A percentile compares a stretch with the other conserved stretches of the same genome.
Evolutionary conservation across 2,888 invertebrate species (phyloP).

Genomic region (Pristionchus entomophagus): DNA sequence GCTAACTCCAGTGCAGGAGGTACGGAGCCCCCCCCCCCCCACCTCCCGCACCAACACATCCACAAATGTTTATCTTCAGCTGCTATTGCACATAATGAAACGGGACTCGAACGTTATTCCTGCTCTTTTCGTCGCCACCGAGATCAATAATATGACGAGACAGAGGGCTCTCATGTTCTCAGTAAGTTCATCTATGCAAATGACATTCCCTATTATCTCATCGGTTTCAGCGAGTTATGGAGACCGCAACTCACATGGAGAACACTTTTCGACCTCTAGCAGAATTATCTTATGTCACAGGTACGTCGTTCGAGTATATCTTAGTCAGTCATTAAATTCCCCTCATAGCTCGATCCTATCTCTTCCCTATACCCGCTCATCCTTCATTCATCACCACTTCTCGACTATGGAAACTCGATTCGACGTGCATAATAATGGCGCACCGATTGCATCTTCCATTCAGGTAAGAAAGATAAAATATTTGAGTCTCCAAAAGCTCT

Average conservation of each 20-base stretch:
- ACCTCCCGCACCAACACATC: background rate
- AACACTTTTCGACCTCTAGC: slow-evolving; percentile 62
- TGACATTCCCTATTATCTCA: too few species aligned
- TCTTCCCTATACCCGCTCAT: slow-evolving; percentile 61
- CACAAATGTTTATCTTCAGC: slow-evolving; percentile 47
- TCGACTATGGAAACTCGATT: slow-evolving; percentile 57
- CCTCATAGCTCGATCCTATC: slow-evolving; percentile 51
- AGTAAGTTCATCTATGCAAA: slow-evolving; percentile 52
- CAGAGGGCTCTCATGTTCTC: slow-evolving; percentile 57
- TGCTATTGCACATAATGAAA: slow-evolving; percentile 57
- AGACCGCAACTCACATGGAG: slow-evolving; percentile 53
- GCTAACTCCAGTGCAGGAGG: slow-evolving; percentile 31
- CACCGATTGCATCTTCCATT: slow-evolving; percentile 44
- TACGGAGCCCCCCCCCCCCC: background rate
- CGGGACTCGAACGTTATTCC: slow-evolving; percentile 56
- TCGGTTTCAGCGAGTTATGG: slow-evolving; percentile 55
- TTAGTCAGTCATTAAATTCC: background rate
- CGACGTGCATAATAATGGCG: background rate
- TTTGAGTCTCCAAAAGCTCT: too few species aligned
- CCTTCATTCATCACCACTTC: slow-evolving; percentile 54
- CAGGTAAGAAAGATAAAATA: background rate
- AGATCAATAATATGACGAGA: slow-evolving; percentile 50
- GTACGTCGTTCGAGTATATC: background rate
- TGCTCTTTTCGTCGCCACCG: slow-evolving; percentile 59
- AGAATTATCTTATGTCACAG: slow-evolving; percentile 60